Conservation (phyloP, 2,888 invertebrate species). For the Tiliacea citrago region DNA sequence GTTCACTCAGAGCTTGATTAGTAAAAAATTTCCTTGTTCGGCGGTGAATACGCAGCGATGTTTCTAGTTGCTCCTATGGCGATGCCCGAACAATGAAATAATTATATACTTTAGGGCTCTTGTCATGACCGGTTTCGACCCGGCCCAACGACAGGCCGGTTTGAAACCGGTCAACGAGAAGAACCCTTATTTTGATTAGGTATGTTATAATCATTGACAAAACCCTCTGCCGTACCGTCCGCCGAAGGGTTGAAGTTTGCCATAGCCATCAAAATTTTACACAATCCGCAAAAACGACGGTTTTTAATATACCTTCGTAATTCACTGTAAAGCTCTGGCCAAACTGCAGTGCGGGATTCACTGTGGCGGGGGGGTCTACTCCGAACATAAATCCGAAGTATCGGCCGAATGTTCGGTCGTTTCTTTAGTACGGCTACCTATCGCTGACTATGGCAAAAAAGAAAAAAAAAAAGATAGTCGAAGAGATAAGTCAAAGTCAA, state of each 20-base stretch:
- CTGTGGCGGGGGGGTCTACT: too few relatives aligned
- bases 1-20: neutral
- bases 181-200: neutral
- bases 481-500: too few relatives aligned
- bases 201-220: neutral
- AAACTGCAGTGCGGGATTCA: neutral
- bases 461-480: too few relatives aligned
- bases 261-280: neutral
- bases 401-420: too few relatives aligned
- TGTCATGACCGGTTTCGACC: too few relatives aligned
- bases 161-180: too few relatives aligned
- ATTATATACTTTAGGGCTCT: too few relatives aligned
- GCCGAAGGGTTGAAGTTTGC: neutral
- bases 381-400: too few relatives aligned
- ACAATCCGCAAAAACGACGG: neutral
- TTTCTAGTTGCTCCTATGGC: neutral
- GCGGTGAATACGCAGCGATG: neutral
- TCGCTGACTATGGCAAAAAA: too few relatives aligned
- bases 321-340: neutral
- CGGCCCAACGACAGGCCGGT: too few relatives aligned
- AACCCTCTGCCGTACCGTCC: neutral
- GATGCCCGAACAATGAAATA: neutral
- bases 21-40: neutral
- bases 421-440: too few relatives aligned
- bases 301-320: neutral